A percentile compares a stretch with the other conserved stretches of the same genome.
Conservation (phyloP, 2,113 vertebrate species). For the Marcusenius ussheri region DNA sequence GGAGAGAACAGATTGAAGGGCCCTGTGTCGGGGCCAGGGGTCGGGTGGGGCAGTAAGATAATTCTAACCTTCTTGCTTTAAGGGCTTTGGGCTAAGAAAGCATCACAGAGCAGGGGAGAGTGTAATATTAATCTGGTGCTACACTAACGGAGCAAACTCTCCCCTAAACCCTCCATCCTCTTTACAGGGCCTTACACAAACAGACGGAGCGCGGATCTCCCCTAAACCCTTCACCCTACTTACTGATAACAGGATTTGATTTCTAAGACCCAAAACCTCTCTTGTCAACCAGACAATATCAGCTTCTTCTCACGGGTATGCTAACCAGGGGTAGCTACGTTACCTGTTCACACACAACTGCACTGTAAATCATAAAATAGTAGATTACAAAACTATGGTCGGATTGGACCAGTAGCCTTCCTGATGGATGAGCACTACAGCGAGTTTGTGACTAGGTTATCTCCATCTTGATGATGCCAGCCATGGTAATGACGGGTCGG, state of each 20-base stretch:
- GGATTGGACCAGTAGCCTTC: neutral
- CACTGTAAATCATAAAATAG: neutral
- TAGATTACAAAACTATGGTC: neutral
- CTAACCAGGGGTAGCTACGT: neutral
- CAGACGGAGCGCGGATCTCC: neutral
- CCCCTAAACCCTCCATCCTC: neutral
- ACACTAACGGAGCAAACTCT: conserved; percentile 13
- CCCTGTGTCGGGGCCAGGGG: conserved; percentile 5
- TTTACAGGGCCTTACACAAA: conserved; percentile 12
- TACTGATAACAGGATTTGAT: conserved; percentile 61
- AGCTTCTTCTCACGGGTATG: conserved; percentile 34
- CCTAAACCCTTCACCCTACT: conserved; percentile 54
- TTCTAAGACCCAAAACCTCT: conserved; percentile 55
- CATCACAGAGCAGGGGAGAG: conserved; percentile 21
- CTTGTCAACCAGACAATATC: conserved; percentile 38
- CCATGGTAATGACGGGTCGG: neutral
- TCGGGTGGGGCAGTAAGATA: conserved; percentile 20
- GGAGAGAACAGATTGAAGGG: conserved; percentile 1
- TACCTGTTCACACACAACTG: neutral
- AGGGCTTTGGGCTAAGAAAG: conserved; percentile 30
- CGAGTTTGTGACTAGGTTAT: neutral
- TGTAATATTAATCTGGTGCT: conserved; percentile 21
- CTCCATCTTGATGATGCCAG: neutral
- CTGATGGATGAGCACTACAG: neutral
- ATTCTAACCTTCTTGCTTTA: conserved; percentile 38